Base-by-base conservation (phyloP, 2,888 invertebrate species). In the Ennomos erosarius region DNA sequence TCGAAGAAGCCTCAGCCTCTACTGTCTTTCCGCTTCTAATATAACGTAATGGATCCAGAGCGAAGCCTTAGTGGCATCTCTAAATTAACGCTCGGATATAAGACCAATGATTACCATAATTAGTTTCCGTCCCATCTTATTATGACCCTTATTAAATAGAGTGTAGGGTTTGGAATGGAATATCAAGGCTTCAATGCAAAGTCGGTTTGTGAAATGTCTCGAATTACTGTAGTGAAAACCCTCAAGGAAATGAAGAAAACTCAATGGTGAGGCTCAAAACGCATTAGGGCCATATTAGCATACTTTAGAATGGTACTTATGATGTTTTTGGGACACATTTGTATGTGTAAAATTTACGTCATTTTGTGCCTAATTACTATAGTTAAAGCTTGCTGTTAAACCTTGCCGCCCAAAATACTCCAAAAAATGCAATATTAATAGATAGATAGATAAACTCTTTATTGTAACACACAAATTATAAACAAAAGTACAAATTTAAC, bases 211-310 rank as follows among this genome's bases (percentile, higher is more conserved):
- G 49, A 50, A 59, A 59, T 59, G 54, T 51, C 59, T 56, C 40
- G 55, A 60, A 63, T 65, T 65, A 65, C 62, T 52, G 55, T 38
- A 49, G 62, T 59, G 59, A 54, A 49, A 59, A 59, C 54, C 58
- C 51, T 46, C 42, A 60, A 63, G 55, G 55, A 63, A 65, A 65
- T 61, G 58, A 63, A 58, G 54, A 46, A 58, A 56, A 33, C 45
- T 40, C 54, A 46, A 59, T 46, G 59, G 45, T 37, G 40, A 33
- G 49, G 33, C 54, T 50, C 10, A 35, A 45, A 46, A 45, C 12
- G 49, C 54, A 50, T 59, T 54, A 59, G 45, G 49, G 49, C 33
- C 45, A 59, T 59, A 59, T 59, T 59, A 59, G 59, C 59, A 59
- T 54, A 46, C 59, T 46, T 51, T 10, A 37, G 11, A 40, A 38